Conservation (phyloP, 2,113 vertebrate species). For the Lepus timidus region DNA sequence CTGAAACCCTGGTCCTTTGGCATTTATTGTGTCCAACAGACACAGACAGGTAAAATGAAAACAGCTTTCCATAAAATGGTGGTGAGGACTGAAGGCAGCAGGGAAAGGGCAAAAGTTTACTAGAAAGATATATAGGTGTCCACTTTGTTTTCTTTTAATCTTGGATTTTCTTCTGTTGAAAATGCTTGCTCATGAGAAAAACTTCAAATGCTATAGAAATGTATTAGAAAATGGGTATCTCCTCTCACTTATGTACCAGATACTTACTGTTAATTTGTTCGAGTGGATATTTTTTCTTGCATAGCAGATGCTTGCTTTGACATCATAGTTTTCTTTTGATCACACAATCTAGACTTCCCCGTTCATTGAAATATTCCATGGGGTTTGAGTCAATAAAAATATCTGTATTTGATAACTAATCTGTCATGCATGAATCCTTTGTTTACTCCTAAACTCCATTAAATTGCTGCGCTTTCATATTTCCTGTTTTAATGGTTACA, state of each 20-base stretch:
- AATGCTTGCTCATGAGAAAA: neutral
- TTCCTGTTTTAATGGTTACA: constrained; percentile 75
- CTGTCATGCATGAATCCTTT: constrained; percentile 61
- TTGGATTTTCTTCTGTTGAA: constrained; percentile 43
- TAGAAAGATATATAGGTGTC: neutral
- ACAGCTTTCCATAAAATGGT: neutral
- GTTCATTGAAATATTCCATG: neutral
- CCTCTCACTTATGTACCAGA: neutral
- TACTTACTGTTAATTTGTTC: constrained; percentile 4
- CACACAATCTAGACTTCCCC: neutral
- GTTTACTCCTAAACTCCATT: neutral
- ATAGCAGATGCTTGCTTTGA: constrained; percentile 26
- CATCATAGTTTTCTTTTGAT: constrained; percentile 61
- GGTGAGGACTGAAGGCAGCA: neutral
- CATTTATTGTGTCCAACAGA: neutral
- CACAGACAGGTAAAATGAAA: constrained; percentile 1
- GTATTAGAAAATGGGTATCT: neutral
- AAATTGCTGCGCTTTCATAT: neutral
- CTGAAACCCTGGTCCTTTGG: neutral
- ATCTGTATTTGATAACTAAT: constrained; percentile 60
- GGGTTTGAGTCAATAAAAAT: constrained; percentile 23
- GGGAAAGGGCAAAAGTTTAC: neutral
- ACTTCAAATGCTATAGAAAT: neutral
- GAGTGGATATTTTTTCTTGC: constrained; percentile 35
- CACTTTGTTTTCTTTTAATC: constrained; percentile 21